These are phyloP conservation scores for Myopa tessellatipennis DNA, from an alignment of 2,888 invertebrate species.

Conservation along the genomic window DNA sequence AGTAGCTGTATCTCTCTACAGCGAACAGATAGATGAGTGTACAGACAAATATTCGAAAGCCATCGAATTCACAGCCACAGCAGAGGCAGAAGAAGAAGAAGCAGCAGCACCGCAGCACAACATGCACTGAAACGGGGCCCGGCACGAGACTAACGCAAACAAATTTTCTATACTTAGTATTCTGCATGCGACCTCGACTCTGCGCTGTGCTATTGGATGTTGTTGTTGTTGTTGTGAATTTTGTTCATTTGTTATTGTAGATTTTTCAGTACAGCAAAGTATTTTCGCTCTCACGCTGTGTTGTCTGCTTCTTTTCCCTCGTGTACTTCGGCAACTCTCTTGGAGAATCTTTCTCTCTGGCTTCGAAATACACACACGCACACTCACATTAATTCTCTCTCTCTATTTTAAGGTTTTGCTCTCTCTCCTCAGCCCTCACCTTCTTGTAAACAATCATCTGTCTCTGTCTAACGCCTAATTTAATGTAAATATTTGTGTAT, in stretches of 20 bases:
- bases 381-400: too few relatives aligned
- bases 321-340: too few relatives aligned
- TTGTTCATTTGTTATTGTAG: background rate
- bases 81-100: background rate
- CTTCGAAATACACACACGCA: too few relatives aligned
- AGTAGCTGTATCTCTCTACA: background rate
- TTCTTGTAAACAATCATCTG: too few relatives aligned
- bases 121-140: slow-evolving; percentile 19
- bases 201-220: background rate
- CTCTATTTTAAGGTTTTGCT: too few relatives aligned
- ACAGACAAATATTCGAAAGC: background rate
- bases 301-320: too few relatives aligned
- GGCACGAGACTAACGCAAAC: slow-evolving; percentile 35
- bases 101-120: slow-evolving; percentile 10
- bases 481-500: too few relatives aligned
- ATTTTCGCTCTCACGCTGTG: too few relatives aligned
- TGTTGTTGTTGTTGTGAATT: background rate
- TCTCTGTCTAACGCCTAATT: too few relatives aligned
- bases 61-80: slow-evolving; percentile 7
- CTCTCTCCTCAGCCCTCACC: too few relatives aligned
- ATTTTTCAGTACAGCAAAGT: too few relatives aligned
- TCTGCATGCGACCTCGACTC: slow-evolving; percentile 12
- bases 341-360: too few relatives aligned
- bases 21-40: background rate
- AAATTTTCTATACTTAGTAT: slow-evolving; percentile 25